phyloP scores from a whole-genome alignment of 2,888 invertebrate species.

The Zaprionus bogoriensis region DNA sequence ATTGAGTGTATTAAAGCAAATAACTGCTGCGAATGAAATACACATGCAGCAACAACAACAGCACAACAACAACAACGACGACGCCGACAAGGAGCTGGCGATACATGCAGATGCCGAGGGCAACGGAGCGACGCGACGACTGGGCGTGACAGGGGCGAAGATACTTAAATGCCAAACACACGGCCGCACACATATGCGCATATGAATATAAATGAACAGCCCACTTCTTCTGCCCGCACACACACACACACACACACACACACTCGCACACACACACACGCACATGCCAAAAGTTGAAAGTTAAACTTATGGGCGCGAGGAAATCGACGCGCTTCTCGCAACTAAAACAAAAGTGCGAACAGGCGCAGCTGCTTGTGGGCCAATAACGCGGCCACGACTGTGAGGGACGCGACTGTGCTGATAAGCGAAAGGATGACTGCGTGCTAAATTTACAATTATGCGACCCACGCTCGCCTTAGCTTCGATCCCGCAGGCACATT shows the following conservation, averaged over 20 bases:
- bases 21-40: slow-evolving; percentile 75
- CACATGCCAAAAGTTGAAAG: slow-evolving; percentile 55
- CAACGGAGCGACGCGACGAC: not conserved
- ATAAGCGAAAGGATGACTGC: slow-evolving; percentile 9
- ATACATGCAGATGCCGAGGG: slow-evolving; percentile 35
- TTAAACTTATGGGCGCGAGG: slow-evolving; percentile 51
- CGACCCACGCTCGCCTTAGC: slow-evolving; percentile 17
- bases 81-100: slow-evolving; percentile 26
- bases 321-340: slow-evolving; percentile 56
- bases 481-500: slow-evolving; percentile 33
- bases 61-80: slow-evolving; percentile 3
- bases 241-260: not conserved
- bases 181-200: slow-evolving; percentile 56
- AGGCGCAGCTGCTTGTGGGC: slow-evolving; percentile 42
- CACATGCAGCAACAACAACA: slow-evolving; percentile 54
- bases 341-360: slow-evolving; percentile 59
- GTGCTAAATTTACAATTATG: slow-evolving; percentile 51
- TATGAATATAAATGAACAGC: slow-evolving; percentile 76
- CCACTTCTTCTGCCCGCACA: not conserved
- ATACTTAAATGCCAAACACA: slow-evolving; percentile 58
- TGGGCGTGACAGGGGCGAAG: slow-evolving; percentile 30
- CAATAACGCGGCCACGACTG: slow-evolving; percentile 28
- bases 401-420: not conserved
- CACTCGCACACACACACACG: not conserved
- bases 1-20: slow-evolving; percentile 77